Percentiles rank a stretch among this genome's conserved stretches.
These are phyloP conservation scores for Lypha dubia DNA, from an alignment of 2,888 invertebrate genomes.

Conservation along the genomic window DNA sequence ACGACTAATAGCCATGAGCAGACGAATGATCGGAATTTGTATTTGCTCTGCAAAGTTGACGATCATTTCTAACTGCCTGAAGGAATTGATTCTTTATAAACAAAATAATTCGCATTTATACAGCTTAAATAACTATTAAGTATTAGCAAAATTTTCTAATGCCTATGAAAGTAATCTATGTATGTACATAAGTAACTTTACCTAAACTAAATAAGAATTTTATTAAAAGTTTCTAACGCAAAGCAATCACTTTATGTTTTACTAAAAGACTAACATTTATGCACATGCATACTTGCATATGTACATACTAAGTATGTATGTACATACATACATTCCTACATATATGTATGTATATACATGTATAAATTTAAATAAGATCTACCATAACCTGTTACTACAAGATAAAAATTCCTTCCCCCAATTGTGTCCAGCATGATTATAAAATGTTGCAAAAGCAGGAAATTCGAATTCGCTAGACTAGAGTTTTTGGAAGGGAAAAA, in stretches of 20 bases:
- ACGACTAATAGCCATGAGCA: too few relatives aligned
- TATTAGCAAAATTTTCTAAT: too few relatives aligned
- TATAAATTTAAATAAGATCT: slow-evolving; percentile 31
- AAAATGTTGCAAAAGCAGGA: slow-evolving; percentile 45
- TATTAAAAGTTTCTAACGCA: neutral
- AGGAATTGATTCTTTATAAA: too few relatives aligned
- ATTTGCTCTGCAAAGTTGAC: too few relatives aligned
- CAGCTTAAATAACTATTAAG: too few relatives aligned
- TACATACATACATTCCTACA: too few relatives aligned
- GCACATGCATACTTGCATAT: too few relatives aligned
- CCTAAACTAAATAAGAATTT: neutral
- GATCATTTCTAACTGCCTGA: too few relatives aligned
- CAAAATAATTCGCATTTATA: too few relatives aligned
- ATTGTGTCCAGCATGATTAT: slow-evolving; percentile 21
- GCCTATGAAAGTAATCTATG: neutral
- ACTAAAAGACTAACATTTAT: neutral
- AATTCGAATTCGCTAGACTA: slow-evolving; percentile 22
- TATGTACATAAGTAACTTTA: neutral
- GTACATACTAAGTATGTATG: too few relatives aligned
- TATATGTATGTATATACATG: too few relatives aligned
- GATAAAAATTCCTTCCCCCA: slow-evolving; percentile 33
- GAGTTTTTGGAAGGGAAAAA: slow-evolving; percentile 40
- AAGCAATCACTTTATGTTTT: neutral
- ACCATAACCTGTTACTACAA: slow-evolving; percentile 46
- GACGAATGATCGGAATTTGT: too few relatives aligned